Evolutionary conservation across 2,113 vertebrate species (phyloP).

Genomic region (Jaculus jaculus): DNA sequence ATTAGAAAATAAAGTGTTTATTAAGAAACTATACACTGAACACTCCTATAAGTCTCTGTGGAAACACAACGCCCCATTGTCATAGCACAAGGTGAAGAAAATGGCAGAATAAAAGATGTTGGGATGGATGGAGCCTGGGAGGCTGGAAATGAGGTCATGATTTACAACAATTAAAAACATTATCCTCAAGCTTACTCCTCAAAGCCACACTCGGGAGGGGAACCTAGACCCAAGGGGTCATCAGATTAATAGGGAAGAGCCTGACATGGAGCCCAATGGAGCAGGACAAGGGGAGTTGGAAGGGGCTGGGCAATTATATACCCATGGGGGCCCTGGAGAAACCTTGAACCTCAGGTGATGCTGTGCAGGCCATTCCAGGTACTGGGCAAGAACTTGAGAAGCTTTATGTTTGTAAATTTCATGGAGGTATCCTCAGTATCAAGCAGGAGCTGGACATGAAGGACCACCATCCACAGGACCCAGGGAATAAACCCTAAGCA

Average conservation of each 20-base stretch:
- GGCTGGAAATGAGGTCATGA: conserved; percentile 88
- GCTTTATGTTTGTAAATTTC: not conserved
- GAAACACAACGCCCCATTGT: conserved; percentile 86
- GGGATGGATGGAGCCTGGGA: conserved; percentile 78
- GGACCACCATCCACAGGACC: not conserved
- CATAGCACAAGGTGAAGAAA: conserved; percentile 87
- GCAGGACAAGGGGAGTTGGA: not conserved
- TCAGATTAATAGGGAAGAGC: not conserved
- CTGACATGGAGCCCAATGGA: not conserved
- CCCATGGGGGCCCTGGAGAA: not conserved
- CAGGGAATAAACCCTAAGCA: not conserved
- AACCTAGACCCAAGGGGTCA: not conserved
- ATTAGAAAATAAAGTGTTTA: conserved; percentile 94
- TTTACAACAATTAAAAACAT: conserved; percentile 87
- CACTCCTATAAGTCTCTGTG: conserved; percentile 89
- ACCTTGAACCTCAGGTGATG: not conserved
- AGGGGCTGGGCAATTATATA: not conserved
- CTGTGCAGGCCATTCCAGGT: not conserved
- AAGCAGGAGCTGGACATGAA: not conserved
- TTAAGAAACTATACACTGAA: conserved; percentile 93
- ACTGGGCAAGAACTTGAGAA: conserved; percentile 3
- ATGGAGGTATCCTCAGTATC: not conserved
- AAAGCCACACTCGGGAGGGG: conserved; percentile 83
- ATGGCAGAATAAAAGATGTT: conserved; percentile 85
- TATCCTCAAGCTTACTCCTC: conserved; percentile 85